Evolutionary conservation across 2,888 invertebrate genomes (phyloP).

Genomic region (Leptopilina drosophilae): DNA sequence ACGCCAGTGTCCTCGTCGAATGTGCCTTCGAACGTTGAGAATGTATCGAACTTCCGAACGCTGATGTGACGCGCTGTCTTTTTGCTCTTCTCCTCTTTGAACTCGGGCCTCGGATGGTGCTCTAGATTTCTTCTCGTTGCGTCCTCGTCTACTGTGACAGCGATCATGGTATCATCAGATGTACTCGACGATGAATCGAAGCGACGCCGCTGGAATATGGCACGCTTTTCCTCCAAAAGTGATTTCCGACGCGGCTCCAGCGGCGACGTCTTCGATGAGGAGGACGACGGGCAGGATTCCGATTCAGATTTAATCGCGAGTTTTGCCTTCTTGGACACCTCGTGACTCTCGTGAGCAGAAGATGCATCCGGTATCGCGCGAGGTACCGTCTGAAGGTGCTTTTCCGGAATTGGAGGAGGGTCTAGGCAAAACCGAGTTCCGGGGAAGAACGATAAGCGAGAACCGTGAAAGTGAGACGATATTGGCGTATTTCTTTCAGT

Average conservation of each 20-base stretch:
- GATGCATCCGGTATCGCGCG: constrained; percentile 76
- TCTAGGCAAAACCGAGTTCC: constrained; percentile 29
- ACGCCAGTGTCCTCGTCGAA: constrained; percentile 70
- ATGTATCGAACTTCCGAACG: constrained; percentile 71
- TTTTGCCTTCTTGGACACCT: constrained; percentile 49
- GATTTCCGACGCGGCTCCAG: constrained; percentile 67
- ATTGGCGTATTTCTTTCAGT: not conserved
- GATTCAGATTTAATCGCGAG: constrained; percentile 63
- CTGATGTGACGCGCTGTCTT: constrained; percentile 67
- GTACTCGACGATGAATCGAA: constrained; percentile 64
- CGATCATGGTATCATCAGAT: constrained; percentile 67
- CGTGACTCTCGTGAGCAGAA: constrained; percentile 16
- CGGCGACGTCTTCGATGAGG: constrained; percentile 60
- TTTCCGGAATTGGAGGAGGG: constrained; percentile 1
- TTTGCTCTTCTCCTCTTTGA: constrained; percentile 49
- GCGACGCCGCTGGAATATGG: constrained; percentile 68
- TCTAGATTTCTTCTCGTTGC: constrained; percentile 50
- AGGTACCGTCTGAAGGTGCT: constrained; percentile 62
- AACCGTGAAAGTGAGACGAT: not conserved
- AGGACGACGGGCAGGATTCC: constrained; percentile 59
- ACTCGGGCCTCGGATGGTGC: constrained; percentile 51
- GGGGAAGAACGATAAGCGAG: constrained; percentile 17
- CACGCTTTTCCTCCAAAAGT: constrained; percentile 70
- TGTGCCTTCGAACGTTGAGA: constrained; percentile 72
- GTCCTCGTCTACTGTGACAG: constrained; percentile 60